Conservation (phyloP, 2,113 vertebrate species). For the Ornithorhynchus anatinus region DNA sequence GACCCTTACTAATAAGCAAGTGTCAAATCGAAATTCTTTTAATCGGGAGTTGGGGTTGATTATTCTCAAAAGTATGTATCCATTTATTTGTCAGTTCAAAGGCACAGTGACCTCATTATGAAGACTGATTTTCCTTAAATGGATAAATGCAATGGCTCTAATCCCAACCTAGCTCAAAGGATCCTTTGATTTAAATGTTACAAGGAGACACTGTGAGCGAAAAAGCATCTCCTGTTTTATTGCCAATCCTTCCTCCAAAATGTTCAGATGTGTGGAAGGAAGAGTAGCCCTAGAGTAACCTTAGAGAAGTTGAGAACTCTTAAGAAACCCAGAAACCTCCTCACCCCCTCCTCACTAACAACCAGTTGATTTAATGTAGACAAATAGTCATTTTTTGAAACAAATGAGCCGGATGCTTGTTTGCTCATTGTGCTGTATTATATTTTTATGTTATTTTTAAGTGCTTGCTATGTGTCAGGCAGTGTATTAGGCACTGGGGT, state of each 20-base stretch:
- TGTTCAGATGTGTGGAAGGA: neutral
- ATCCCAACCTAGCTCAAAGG: slow-evolving; percentile 17
- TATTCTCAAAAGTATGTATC: neutral
- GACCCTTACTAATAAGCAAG: slow-evolving; percentile 5
- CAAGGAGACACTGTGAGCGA: neutral
- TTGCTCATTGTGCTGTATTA: neutral
- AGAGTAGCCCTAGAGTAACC: neutral
- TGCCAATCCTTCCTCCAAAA: neutral
- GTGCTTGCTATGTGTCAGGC: no score
- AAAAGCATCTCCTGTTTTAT: neutral
- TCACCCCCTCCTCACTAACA: neutral
- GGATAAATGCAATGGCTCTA: neutral
- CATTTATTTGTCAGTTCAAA: slow-evolving; percentile 20
- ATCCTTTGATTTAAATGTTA: slow-evolving; percentile 17
- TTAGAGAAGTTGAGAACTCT: neutral
- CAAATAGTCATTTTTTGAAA: no score
- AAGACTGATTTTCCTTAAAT: neutral
- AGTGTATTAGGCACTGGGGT: no score
- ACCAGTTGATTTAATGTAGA: neutral
- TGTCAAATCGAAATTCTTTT: neutral
- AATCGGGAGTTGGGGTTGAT: neutral
- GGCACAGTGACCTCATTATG: neutral
- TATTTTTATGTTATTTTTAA: neutral
- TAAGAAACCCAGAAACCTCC: neutral
- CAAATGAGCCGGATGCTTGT: no score